These are phyloP conservation scores for Stenodema calcarata DNA, from an alignment of 2,888 invertebrate species.

Conservation along the genomic window DNA sequence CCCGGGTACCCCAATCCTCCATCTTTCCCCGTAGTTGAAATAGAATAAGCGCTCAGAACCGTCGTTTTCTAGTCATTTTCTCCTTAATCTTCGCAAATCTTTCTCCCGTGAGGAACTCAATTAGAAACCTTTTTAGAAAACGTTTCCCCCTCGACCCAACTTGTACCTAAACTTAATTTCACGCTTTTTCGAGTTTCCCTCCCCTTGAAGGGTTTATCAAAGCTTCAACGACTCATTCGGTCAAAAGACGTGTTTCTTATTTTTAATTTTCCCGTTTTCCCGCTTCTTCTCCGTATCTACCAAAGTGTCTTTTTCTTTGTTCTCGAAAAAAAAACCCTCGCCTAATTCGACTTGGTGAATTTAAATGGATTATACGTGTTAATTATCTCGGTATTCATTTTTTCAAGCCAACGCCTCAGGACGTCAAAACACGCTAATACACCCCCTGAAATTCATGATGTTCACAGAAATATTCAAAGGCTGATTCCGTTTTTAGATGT, in stretches of 20 bases:
- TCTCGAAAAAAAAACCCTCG: not conserved
- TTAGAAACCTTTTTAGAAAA: not conserved
- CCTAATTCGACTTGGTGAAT: not conserved
- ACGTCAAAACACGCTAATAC: too few relatives aligned
- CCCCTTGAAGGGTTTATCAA: not conserved
- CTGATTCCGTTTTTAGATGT: too few relatives aligned
- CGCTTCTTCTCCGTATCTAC: not conserved
- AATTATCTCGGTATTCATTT: too few relatives aligned
- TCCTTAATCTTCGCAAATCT: not conserved
- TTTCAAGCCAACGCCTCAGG: too few relatives aligned
- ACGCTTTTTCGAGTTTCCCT: slow-evolving; percentile 7
- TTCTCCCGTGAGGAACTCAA: not conserved
- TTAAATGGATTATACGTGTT: not conserved
- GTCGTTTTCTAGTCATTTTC: not conserved
- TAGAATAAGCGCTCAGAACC: too few relatives aligned
- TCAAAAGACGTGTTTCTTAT: not conserved
- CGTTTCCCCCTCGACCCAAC: not conserved
- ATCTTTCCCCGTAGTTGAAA: too few relatives aligned
- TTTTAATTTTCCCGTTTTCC: not conserved
- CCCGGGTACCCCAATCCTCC: too few relatives aligned
- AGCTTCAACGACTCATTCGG: not conserved
- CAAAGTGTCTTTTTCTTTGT: not conserved
- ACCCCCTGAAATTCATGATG: too few relatives aligned
- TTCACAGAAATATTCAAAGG: too few relatives aligned
- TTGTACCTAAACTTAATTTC: slow-evolving; percentile 20